Conservation (phyloP, 1,140 invertebrate genomes). For the Conopomorpha cramerella region DNA sequence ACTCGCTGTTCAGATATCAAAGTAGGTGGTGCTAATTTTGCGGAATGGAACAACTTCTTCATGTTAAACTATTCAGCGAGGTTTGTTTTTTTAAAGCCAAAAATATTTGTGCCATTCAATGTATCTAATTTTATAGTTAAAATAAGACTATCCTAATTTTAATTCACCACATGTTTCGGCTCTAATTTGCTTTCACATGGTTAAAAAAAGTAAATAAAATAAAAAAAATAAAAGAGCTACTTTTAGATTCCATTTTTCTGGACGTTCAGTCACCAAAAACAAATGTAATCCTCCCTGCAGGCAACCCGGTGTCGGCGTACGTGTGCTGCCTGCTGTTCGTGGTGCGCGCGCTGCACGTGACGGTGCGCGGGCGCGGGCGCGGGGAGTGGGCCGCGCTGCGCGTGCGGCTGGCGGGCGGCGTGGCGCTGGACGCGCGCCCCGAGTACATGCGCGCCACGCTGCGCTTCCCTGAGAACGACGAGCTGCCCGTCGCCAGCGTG, state of each 20-base stretch:
- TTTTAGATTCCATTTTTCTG: too few species aligned
- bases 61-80: too few species aligned
- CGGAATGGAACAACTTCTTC: too few species aligned
- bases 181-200: too few species aligned
- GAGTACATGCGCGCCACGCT: slow-evolving; percentile 79
- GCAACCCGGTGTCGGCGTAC: slow-evolving; percentile 96
- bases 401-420: slow-evolving; percentile 39
- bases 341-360: slow-evolving; percentile 23
- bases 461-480: slow-evolving; percentile 44
- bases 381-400: slow-evolving; percentile 6
- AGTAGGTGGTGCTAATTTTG: too few species aligned
- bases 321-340: slow-evolving; percentile 79
- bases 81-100: too few species aligned
- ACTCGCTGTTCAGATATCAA: too few species aligned
- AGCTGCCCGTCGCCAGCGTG: slow-evolving; percentile 42
- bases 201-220: slow-evolving; percentile 3
- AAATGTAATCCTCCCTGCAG: slow-evolving; percentile 83
- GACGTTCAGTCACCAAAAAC: too few species aligned
- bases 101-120: too few species aligned
- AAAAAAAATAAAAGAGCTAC: not conserved
- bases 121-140: too few species aligned
- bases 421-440: slow-evolving; percentile 75
- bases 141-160: too few species aligned
- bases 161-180: too few species aligned
- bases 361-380: slow-evolving; percentile 14